Evolutionary conservation across 2,888 invertebrate species (phyloP).

Genomic region (Poecilus cupreus): DNA sequence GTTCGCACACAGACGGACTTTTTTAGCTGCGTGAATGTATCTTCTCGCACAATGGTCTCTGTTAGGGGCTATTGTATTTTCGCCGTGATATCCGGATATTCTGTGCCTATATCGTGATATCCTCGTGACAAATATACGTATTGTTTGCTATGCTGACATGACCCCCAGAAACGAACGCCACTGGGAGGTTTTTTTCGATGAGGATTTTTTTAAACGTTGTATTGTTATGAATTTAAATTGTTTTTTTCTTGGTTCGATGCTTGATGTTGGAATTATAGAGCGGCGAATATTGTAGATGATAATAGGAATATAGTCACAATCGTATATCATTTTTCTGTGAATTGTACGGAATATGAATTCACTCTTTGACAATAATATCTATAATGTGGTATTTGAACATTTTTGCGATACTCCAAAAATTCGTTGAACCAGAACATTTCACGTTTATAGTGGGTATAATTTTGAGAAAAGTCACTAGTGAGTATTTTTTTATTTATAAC

Average conservation of each 20-base stretch:
- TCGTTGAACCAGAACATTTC: too few species aligned
- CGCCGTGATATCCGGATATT: constrained; percentile 43
- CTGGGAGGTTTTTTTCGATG: not conserved
- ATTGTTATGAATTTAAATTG: constrained; percentile 39
- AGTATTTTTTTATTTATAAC: too few species aligned
- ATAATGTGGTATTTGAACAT: too few species aligned
- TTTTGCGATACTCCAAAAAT: too few species aligned
- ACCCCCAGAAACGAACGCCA: constrained; percentile 10
- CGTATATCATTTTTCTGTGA: constrained; percentile 6
- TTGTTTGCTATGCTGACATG: constrained; percentile 26
- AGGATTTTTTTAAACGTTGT: constrained; percentile 31
- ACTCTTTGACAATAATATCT: not conserved
- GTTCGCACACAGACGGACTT: not conserved
- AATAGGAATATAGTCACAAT: constrained; percentile 8
- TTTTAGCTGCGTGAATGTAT: constrained; percentile 30
- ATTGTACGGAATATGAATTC: constrained; percentile 3
- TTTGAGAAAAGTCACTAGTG: too few species aligned
- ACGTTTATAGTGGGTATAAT: too few species aligned
- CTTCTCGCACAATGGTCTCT: constrained; percentile 38
- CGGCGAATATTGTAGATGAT: constrained; percentile 13
- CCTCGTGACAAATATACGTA: constrained; percentile 30
- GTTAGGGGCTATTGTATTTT: constrained; percentile 36
- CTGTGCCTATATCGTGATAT: constrained; percentile 38
- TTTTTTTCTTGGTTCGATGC: constrained; percentile 10
- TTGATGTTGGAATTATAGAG: not conserved